Conservation (phyloP, 1,140 invertebrate species). For the Pentalonia nigronervosa region DNA sequence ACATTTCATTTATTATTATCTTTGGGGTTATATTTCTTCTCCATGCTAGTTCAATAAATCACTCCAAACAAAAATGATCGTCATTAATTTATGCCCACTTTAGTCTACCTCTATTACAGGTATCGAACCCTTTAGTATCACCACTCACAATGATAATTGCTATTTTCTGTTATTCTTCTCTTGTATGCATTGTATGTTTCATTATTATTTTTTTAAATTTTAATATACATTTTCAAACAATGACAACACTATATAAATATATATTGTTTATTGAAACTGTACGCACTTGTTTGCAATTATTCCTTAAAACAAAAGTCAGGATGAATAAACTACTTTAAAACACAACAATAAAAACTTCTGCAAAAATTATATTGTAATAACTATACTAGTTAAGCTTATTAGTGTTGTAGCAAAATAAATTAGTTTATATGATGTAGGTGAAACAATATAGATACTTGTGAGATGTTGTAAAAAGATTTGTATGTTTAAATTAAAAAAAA, state of each 20-base stretch:
- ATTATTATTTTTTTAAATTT: neutral
- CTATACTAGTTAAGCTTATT: neutral
- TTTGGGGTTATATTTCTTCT: neutral
- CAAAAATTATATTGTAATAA: neutral
- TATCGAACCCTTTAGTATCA: neutral
- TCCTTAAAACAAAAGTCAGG: neutral
- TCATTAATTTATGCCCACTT: neutral
- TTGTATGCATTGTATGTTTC: neutral
- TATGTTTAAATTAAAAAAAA: too few species aligned
- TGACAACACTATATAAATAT: neutral
- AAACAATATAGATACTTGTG: neutral
- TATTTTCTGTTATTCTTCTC: neutral
- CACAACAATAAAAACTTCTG: neutral
- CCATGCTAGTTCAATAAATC: neutral
- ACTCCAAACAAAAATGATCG: neutral
- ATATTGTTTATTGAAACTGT: neutral
- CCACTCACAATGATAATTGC: neutral
- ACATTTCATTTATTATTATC: neutral
- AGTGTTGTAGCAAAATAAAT: neutral
- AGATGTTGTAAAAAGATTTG: too few species aligned
- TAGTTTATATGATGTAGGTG: neutral
- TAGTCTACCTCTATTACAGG: neutral
- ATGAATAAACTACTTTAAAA: neutral
- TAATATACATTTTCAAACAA: neutral
- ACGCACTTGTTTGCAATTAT: neutral